phyloP scores from a whole-genome alignment of 2,797 vertebrate genomes.

The Myripristis murdjan region DNA sequence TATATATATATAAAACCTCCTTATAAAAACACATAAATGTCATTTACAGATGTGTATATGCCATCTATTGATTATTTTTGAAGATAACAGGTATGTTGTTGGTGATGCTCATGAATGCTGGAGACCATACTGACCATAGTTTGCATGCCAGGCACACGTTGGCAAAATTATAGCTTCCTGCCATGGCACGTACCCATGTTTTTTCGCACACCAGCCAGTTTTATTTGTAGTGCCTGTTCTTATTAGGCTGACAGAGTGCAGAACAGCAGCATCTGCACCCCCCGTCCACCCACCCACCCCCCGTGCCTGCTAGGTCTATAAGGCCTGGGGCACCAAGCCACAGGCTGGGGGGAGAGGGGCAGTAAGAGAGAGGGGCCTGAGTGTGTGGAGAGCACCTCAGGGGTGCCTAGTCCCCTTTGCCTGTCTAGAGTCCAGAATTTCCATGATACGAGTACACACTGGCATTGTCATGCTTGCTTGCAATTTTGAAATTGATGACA shows the following conservation, averaged over 20 bases:
- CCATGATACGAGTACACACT: constrained; percentile 47
- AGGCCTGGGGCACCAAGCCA: constrained; percentile 72
- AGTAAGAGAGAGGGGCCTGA: constrained; percentile 6
- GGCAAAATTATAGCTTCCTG: constrained; percentile 62
- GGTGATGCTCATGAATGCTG: constrained; percentile 34
- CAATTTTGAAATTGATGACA: constrained; percentile 57
- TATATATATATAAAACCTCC: too few relatives aligned
- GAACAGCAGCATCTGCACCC: constrained; percentile 65
- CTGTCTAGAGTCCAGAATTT: constrained; percentile 54
- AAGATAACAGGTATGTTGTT: constrained; percentile 37
- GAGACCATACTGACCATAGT: constrained; percentile 38
- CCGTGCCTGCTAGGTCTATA: constrained; percentile 54
- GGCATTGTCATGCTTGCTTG: constrained; percentile 39
- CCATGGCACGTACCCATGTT: constrained; percentile 29
- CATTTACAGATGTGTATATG: constrained; percentile 31
- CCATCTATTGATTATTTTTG: constrained; percentile 34
- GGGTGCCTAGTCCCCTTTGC: constrained; percentile 55
- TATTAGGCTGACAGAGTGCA: constrained; percentile 73
- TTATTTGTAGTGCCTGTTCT: constrained; percentile 75
- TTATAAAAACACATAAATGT: not conserved
- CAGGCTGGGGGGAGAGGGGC: constrained; percentile 44
- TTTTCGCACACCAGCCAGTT: constrained; percentile 55
- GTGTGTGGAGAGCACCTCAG: constrained; percentile 51
- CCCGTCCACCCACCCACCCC: constrained; percentile 39
- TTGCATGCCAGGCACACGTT: constrained; percentile 60